Conservation (phyloP, 2,888 invertebrate genomes). For the Aleiodes leptofemur region DNA sequence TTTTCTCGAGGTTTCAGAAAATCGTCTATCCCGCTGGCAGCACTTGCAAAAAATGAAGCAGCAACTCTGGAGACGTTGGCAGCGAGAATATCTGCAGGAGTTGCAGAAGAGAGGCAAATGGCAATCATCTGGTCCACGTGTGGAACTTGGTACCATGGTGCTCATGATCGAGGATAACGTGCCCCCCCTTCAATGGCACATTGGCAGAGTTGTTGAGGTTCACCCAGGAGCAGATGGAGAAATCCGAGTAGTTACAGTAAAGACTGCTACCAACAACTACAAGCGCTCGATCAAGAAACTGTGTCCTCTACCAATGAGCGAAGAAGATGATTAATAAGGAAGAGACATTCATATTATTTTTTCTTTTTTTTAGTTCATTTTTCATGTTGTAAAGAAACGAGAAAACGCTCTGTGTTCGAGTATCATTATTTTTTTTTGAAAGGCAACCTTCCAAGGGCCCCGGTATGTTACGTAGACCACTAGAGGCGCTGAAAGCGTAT, state of each 20-base stretch:
- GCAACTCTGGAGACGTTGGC: constrained; percentile 53
- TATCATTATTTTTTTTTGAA: not conserved
- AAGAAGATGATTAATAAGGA: not conserved
- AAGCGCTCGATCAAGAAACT: not conserved
- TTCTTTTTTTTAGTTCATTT: too few species aligned
- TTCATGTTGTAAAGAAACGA: not conserved
- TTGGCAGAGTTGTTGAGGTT: constrained; percentile 39
- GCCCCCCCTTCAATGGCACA: constrained; percentile 42
- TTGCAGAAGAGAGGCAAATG: constrained; percentile 51
- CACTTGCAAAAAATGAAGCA: constrained; percentile 52
- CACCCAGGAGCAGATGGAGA: constrained; percentile 37
- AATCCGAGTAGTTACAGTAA: constrained; percentile 32
- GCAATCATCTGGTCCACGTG: constrained; percentile 7
- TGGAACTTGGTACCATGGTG: constrained; percentile 38
- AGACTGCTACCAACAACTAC: constrained; percentile 1
- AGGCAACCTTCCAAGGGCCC: too few species aligned
- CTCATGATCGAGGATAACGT: constrained; percentile 39
- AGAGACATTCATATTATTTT: not conserved
- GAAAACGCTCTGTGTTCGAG: not conserved
- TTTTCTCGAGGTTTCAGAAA: constrained; percentile 30
- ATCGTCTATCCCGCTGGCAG: constrained; percentile 53
- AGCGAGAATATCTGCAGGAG: constrained; percentile 52
- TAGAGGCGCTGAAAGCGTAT: too few species aligned
- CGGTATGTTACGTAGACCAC: too few species aligned
- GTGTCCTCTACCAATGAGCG: not conserved